Base-by-base conservation (phyloP, 1,140 invertebrate species). In the Drosophila nigrodunni region DNA sequence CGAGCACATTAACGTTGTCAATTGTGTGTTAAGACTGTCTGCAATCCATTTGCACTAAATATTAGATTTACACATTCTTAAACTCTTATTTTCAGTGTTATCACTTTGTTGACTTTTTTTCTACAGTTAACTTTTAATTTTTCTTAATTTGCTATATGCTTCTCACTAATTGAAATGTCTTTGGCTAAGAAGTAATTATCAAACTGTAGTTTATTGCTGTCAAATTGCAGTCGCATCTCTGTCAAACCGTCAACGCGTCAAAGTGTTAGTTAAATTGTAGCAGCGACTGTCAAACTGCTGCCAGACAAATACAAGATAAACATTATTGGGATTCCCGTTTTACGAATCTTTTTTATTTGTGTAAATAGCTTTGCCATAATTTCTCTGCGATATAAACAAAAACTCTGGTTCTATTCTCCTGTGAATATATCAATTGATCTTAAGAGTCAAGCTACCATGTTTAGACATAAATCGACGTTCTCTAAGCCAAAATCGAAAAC, bases 401-500 rank as follows among this genome's bases (percentile, higher is more conserved):
- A 30, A 61, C 30, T 49, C 59, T 25, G 35, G 11, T 67, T 67
- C 64, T 58, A 57, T 37, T 35, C 47, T 18, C 9, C 30, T 30
- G 39, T 37, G 58, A 30, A 69, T 69, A 82, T 66, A 44, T 81
- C 68, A 54, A 67, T 66, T 54, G 46, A 69, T 59, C 44, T 75
- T 55, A 54, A 60, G 49, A 77, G 54, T 43, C 78, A 81, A 71
- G 78, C 70, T 85, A 77, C 81, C 81, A 80, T 80, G 37, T 77
- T 80, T 74, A 86, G 77, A 62, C 78, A 86, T 74, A 79, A 68
- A 70, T 62, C 61, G 47, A 57, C 70, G 74, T 77, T 77, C 65
- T 64, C 49, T 55, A 52, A 59, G 59, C 39, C 60, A 46, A 70
- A 75, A 58, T 44, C 46, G 49, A 54, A 35, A 47, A 64, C 55